Evolutionary conservation across 2,113 vertebrate genomes (phyloP).

Genomic region (Dryoscopus gambensis): DNA sequence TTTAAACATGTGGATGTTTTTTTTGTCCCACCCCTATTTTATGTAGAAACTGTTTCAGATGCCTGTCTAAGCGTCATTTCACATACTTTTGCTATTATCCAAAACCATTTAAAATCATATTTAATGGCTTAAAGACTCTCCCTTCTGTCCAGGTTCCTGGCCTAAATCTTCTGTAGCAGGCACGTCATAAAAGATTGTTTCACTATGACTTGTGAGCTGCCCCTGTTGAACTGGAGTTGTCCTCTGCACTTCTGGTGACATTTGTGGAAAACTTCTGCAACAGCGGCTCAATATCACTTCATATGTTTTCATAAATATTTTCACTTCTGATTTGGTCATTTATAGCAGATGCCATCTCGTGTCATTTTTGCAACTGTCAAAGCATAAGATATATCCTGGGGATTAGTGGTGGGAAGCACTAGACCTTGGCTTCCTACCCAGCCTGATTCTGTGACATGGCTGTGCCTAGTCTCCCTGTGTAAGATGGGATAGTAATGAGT

Average conservation of each 20-base stretch:
- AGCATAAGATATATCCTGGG: background rate
- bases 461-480: background rate
- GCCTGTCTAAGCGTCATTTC: background rate
- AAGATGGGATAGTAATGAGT: background rate
- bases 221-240: background rate
- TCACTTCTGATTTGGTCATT: background rate
- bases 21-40: rapidly evolving
- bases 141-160: background rate
- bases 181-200: background rate
- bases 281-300: background rate
- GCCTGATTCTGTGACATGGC: background rate
- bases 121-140: background rate
- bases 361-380: background rate
- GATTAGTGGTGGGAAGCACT: background rate
- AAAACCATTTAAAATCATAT: background rate
- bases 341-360: background rate
- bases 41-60: background rate
- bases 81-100: background rate
- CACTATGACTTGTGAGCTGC: background rate
- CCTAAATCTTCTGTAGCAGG: background rate
- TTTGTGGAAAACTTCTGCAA: background rate
- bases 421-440: background rate
- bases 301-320: background rate
- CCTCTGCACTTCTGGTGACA: background rate
- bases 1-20: background rate